Base-by-base conservation (phyloP, 2,888 invertebrate genomes). In the Dysmachus trigonus region DNA sequence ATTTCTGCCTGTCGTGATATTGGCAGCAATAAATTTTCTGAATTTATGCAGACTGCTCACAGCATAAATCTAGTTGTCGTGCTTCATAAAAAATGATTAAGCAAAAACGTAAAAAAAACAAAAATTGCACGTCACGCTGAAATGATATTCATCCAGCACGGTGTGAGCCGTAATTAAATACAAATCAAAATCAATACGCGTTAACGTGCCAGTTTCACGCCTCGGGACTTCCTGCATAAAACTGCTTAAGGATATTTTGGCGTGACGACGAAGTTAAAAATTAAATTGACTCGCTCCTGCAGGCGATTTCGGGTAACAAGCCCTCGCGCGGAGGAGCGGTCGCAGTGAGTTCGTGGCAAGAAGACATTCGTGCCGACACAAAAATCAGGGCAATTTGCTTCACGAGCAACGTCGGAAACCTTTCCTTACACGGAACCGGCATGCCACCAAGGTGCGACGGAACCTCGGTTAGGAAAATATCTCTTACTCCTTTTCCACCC, bases 181-280 rank as follows among this genome's bases (percentile, higher is more conserved):
- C 62, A 27, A 62, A 62, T 62, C 62, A 62, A 62, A 62, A 62
- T 62, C 62, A 62, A 62, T 62, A 22, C 27, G 27, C 62, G 62
- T 62, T 73, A 47, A 47, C 47, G 51, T 79, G 79, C 27, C 47
- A 51, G 47, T 79, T 51, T 79, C 47, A 79, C 47, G 79, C 51
- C 27, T 47, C 27, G 47, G 31, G 41, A 18, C 27, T 51, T 79
- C 79, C 79, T 79, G 47, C 47, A 79, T 73, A 76, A 76, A 38
- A 13, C n/a, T 76, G 38, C 38, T 76, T 27, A 27, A 79, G 27
- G 31, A 31, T 31, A 33, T 73, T 73, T 51, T 79, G 31, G 51
- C 51, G 47, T 51, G 79, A 30, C 79, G 38, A 10, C 15, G 1
- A 47, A 79, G 47, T 79, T 47, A 79, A 47, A 79, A 79, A 47